Evolutionary conservation across 2,888 invertebrate genomes (phyloP).

Genomic region (Coelinius sp.): DNA sequence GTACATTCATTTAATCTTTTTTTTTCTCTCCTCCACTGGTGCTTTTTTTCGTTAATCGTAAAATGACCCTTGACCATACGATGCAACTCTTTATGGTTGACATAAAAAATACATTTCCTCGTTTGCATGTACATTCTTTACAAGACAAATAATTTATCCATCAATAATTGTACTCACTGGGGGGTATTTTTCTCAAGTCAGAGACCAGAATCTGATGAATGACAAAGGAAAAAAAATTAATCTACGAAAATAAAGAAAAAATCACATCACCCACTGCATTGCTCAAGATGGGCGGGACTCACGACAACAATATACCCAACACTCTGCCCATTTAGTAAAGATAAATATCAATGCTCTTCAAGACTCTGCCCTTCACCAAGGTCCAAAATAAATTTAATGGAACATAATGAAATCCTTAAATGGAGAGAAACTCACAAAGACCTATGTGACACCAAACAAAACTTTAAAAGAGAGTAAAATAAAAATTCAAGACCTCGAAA

Average conservation of each 20-base stretch:
- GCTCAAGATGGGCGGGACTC: neutral
- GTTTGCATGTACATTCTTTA: neutral
- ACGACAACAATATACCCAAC: neutral
- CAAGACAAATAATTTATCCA: neutral
- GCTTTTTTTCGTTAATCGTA: conserved; percentile 36
- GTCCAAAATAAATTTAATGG: neutral
- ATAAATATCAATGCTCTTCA: neutral
- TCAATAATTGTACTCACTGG: neutral
- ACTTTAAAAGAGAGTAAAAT: neutral
- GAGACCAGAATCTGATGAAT: neutral
- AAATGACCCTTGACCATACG: conserved; percentile 42
- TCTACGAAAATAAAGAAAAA: neutral
- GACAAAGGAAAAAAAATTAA: neutral
- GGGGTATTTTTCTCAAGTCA: neutral
- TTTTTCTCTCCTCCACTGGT: conserved; percentile 16
- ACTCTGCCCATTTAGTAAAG: neutral
- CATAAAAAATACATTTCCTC: conserved; percentile 11
- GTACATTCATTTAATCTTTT: conserved; percentile 11
- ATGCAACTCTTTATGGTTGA: conserved; percentile 26
- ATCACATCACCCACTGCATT: neutral
- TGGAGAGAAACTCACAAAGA: neutral
- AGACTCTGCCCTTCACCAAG: neutral
- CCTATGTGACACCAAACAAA: neutral
- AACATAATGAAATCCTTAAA: conserved; percentile 1
- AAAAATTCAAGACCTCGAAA: conserved; percentile 7